Evolutionary conservation across 2,888 invertebrate genomes (phyloP), one percentile per base, ranked within the genome.

Genomic region (Xestia sexstrigata): DNA sequence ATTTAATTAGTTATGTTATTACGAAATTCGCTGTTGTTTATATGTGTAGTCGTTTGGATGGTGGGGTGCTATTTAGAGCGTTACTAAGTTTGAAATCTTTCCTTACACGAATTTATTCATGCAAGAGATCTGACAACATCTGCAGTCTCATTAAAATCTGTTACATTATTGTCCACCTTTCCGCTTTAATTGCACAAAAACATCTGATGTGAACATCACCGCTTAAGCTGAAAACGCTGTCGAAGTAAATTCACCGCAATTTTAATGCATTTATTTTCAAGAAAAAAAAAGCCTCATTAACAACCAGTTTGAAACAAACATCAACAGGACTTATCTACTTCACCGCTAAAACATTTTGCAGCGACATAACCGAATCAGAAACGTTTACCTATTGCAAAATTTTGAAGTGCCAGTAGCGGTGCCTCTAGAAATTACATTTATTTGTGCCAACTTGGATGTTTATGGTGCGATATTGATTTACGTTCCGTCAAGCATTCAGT

Each of bases 391-490:
- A 2, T 39, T 68, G 42, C 47, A 76, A 49, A 49, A 67, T 35
- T 71, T 66, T 60, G 52, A 60, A 72, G 11, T 30, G 60, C 35
- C 20, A 65, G 66, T 55, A 45, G 30, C 67, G 45, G 30, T 62
- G n/a, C 71, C 58, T 70, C 42, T 52, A 83, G 42, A 26, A 79
- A 82, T 82, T 68, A 81, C 70, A 82, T 84, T 86, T 85, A 78
- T 83, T 84, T 82, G 78, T 78, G 77, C 60, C 42, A 49, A 73
- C 23, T 70, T 76, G n/a, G 55, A 75, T 72, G 71, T 70, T 88
- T 75, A 68, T 75, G 67, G 42, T 65, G 42, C 55, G 39, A 81
- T 87, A 87, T 87, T 85, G 88, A 89, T 85, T 83, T 68, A 39
- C 69, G 49, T 45, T 78, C 72, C 69, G 42, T 67, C 65, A 70